Evolutionary conservation across 2,797 vertebrate species (phyloP).

Genomic region (Sebastes iracundus): DNA sequence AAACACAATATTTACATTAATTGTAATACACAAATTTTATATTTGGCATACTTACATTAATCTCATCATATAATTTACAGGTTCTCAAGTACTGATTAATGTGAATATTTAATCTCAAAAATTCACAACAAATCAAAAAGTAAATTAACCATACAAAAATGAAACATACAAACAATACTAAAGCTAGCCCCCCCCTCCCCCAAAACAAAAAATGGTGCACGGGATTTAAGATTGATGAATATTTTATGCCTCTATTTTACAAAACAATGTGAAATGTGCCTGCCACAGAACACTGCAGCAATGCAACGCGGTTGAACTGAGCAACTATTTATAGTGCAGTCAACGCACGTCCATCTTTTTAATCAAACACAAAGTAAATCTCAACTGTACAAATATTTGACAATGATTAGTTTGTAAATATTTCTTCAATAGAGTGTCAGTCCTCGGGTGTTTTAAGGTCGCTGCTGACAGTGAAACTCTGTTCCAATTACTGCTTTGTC

Average conservation of each 20-base stretch:
- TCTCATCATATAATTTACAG: constrained; percentile 94
- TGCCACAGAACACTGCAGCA: constrained; percentile 53
- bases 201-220: constrained; percentile 84
- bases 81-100: constrained; percentile 92
- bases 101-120: constrained; percentile 79
- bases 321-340: constrained; percentile 41
- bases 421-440: constrained; percentile 50
- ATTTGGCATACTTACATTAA: constrained; percentile 99
- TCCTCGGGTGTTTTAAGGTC: constrained; percentile 36
- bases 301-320: constrained; percentile 47
- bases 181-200: constrained; percentile 56
- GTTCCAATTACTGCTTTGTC: constrained; percentile 45
- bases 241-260: constrained; percentile 64
- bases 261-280: constrained; percentile 59
- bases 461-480: constrained; percentile 48
- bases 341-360: constrained; percentile 56
- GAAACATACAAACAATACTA: constrained; percentile 79
- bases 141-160: constrained; percentile 73
- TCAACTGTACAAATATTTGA: constrained; percentile 74
- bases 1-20: constrained; percentile 99
- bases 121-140: constrained; percentile 77
- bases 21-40: constrained; percentile 96
- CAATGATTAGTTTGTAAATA: constrained; percentile 70
- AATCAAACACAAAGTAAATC: constrained; percentile 67
- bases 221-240: constrained; percentile 83